phyloP scores from a whole-genome alignment of 1,140 invertebrate genomes.

The Periplaneta americana region DNA sequence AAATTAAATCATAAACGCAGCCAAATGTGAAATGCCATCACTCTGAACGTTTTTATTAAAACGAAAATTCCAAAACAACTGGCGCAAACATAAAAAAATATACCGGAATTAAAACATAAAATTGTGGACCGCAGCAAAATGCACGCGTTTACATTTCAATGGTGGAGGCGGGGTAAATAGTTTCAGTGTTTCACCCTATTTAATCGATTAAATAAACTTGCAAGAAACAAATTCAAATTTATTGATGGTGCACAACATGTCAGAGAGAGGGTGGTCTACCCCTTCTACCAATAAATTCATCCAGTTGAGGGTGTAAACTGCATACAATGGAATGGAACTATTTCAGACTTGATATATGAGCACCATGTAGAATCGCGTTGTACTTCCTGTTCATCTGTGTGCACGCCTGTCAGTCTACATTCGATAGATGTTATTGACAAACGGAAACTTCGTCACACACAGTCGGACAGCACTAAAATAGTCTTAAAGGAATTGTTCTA shows the following conservation, averaged over 20 bases:
- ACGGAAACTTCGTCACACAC: too few relatives aligned
- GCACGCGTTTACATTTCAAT: neutral
- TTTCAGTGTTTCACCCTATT: too few relatives aligned
- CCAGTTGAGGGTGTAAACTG: neutral
- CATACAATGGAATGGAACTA: neutral
- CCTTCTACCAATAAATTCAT: neutral
- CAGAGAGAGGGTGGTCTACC: neutral
- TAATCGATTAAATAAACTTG: neutral
- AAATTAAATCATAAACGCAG: too few relatives aligned
- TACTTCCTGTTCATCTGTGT: neutral
- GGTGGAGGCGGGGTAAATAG: neutral
- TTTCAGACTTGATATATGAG: neutral
- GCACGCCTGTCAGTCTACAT: too few relatives aligned
- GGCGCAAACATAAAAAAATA: too few relatives aligned
- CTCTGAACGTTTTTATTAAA: too few relatives aligned
- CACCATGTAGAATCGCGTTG: neutral
- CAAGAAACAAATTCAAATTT: neutral
- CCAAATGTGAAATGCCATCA: too few relatives aligned
- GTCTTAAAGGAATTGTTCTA: too few relatives aligned
- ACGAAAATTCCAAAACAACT: too few relatives aligned
- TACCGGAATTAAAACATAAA: too few relatives aligned
- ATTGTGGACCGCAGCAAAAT: neutral
- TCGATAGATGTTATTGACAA: too few relatives aligned
- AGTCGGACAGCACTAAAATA: too few relatives aligned
- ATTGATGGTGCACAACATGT: neutral